These are phyloP conservation scores for Alsophila aescularia DNA, from an alignment of 2,888 invertebrate genomes.

Conservation along the genomic window DNA sequence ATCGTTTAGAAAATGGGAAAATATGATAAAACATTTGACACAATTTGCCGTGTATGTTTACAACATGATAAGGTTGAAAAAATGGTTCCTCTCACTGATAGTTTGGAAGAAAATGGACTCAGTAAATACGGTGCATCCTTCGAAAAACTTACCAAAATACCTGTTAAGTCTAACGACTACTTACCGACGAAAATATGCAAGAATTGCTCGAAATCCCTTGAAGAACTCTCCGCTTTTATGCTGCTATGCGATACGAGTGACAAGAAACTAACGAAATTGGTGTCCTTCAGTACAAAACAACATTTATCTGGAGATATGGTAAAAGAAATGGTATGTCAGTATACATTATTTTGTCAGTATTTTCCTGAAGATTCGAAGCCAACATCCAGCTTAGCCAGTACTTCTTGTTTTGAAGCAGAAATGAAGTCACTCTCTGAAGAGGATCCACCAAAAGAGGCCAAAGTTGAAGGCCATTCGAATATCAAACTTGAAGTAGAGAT, in stretches of 20 bases:
- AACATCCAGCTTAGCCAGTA: background rate
- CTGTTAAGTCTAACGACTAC: conserved; percentile 52
- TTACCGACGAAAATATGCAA: conserved; percentile 65
- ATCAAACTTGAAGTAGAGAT: conserved; percentile 10
- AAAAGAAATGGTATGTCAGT: conserved; percentile 52
- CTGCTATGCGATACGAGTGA: conserved; percentile 64
- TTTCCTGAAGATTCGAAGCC: conserved; percentile 39
- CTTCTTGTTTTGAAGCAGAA: conserved; percentile 14
- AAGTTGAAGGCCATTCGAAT: background rate
- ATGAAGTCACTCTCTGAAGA: conserved; percentile 18
- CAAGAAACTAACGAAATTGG: conserved; percentile 46
- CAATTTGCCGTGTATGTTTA: conserved; percentile 69
- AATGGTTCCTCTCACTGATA: conserved; percentile 62
- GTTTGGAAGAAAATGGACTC: conserved; percentile 49
- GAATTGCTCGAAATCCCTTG: conserved; percentile 60
- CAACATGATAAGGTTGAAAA: conserved; percentile 47
- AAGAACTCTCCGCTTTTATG: conserved; percentile 67
- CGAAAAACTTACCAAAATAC: conserved; percentile 55
- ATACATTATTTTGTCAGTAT: conserved; percentile 51
- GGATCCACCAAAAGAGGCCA: background rate
- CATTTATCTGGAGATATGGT: conserved; percentile 29
- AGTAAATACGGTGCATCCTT: conserved; percentile 65
- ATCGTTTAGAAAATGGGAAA: conserved; percentile 45
- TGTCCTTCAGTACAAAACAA: conserved; percentile 18
- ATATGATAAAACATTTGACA: conserved; percentile 56